Evolutionary conservation across 2,888 invertebrate species (phyloP).

Genomic region (Euplexia lucipara): DNA sequence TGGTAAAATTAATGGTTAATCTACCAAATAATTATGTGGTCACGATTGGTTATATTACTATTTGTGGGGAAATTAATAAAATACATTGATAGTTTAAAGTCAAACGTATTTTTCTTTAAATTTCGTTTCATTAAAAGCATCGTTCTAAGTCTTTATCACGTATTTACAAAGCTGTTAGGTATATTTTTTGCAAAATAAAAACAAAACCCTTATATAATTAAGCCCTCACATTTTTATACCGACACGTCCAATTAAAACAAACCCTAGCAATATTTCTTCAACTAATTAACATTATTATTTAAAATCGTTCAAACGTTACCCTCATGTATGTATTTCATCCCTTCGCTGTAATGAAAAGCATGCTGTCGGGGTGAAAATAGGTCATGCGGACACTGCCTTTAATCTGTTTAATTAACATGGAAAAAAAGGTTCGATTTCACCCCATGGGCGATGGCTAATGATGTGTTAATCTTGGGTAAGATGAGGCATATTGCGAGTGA

Average conservation of each 20-base stretch:
- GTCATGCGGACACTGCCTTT: constrained; percentile 84
- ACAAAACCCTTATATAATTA: background rate
- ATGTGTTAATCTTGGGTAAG: constrained; percentile 80
- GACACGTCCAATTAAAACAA: constrained; percentile 77
- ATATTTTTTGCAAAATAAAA: background rate
- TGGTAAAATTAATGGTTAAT: no score
- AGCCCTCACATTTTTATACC: constrained; percentile 25
- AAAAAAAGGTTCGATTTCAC: constrained; percentile 86
- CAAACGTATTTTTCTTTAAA: no score
- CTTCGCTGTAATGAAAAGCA: constrained; percentile 72
- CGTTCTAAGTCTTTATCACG: background rate
- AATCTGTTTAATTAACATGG: constrained; percentile 90
- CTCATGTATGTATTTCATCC: constrained; percentile 64
- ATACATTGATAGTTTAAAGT: no score
- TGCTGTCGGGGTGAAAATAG: constrained; percentile 84
- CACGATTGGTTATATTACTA: no score
- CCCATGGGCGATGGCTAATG: constrained; percentile 79
- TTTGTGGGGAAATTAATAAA: no score
- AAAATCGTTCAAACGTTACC: constrained; percentile 80
- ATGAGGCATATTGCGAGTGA: constrained; percentile 44
- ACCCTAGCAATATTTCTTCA: constrained; percentile 80
- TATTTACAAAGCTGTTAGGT: background rate
- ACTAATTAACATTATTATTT: constrained; percentile 88
- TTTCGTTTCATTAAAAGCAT: background rate
- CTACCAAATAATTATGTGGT: no score